Base-by-base conservation (phyloP, 2,113 vertebrate genomes). In the Sula dactylatra region DNA sequence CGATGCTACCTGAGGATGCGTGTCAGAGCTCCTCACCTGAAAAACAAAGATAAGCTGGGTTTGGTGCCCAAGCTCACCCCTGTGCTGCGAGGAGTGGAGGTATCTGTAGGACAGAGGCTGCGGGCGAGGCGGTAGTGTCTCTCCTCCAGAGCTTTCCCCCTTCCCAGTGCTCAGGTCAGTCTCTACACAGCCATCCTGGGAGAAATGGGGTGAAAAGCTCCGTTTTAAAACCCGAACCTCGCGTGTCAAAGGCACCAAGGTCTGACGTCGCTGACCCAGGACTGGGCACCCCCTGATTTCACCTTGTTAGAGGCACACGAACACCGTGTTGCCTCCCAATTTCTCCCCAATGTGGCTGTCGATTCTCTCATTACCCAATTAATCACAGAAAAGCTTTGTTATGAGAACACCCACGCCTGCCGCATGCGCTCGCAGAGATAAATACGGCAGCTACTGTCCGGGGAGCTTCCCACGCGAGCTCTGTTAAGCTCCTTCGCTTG, bases 251-350 rank as follows among this genome's bases (percentile, higher is more conserved):
- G 72, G 62, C 4, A 0, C 22, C 15, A 6, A 11, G 17, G 55
- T 32, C 34, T 1, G 1, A 45, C 4, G 3, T 11, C 38, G 11
- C 69, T 2, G 0, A 15, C 13, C 34, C 36, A 42, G 32, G 44
- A 40, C 3, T 0, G 3, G 44, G 44, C 29, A 78, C 11, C 27
- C 17, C 36, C 24, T 0, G 3, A 25, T 34, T 50, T 59, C 70
- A 34, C 65, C 61, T 12, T 0, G 2, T 9, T 9, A 1, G 64
- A 47, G 52, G 45, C 5, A 8, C 3, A 0, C 1, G 1, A 34
- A 69, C 2, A 0, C 27, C 4, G 3, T 19, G 64, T 79, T 62
- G 40, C 78, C 49, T 42, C 54, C 44, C 0, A 1, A 7, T 61
- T 67, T 61, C 84, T 55, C 40, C 64, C 65, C 0, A 0, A 9